These are phyloP conservation scores for Ypsolopha scabrella DNA, from an alignment of 2,888 invertebrate genomes.

Conservation along the genomic window DNA sequence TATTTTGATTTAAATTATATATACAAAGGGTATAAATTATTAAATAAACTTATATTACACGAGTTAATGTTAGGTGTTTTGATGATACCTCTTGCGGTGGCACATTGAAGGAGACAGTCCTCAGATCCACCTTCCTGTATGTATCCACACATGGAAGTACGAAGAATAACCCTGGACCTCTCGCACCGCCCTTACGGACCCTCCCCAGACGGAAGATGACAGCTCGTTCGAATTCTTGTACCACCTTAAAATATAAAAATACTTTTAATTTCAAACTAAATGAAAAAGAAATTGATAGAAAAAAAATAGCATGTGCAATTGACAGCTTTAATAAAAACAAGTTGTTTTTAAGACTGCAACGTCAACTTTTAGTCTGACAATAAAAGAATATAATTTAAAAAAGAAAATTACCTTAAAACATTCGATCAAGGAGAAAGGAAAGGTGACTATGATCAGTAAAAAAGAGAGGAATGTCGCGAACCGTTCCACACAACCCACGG, in stretches of 20 bases:
- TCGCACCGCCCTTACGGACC: slow-evolving; percentile 79
- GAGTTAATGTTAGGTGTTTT: too few species aligned
- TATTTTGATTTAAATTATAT: too few species aligned
- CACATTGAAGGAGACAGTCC: slow-evolving; percentile 95
- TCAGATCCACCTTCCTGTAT: slow-evolving; percentile 91
- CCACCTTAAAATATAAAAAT: slow-evolving; percentile 65
- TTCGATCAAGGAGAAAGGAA: slow-evolving; percentile 86
- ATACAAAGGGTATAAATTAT: too few species aligned
- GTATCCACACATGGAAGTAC: slow-evolving; percentile 94
- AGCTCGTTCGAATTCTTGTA: slow-evolving; percentile 88
- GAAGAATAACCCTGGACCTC: slow-evolving; percentile 93
- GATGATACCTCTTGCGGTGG: slow-evolving; percentile 90
- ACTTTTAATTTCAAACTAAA: slow-evolving; percentile 3
- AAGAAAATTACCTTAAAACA: slow-evolving; percentile 80
- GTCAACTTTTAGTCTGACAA: not conserved
- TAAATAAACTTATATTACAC: too few species aligned
- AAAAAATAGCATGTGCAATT: too few species aligned
- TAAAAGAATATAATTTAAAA: not conserved
- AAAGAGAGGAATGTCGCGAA: slow-evolving; percentile 79
- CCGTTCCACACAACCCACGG: slow-evolving; percentile 79
- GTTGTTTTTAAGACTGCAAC: not conserved
- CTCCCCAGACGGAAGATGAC: slow-evolving; percentile 91
- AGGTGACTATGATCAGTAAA: slow-evolving; percentile 79
- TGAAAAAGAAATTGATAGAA: slow-evolving; percentile 3
- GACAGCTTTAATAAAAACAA: not conserved